Evolutionary conservation across 2,888 invertebrate genomes (phyloP), one percentile per base, ranked within the genome.

Genomic region (Agonopterix arenella): DNA sequence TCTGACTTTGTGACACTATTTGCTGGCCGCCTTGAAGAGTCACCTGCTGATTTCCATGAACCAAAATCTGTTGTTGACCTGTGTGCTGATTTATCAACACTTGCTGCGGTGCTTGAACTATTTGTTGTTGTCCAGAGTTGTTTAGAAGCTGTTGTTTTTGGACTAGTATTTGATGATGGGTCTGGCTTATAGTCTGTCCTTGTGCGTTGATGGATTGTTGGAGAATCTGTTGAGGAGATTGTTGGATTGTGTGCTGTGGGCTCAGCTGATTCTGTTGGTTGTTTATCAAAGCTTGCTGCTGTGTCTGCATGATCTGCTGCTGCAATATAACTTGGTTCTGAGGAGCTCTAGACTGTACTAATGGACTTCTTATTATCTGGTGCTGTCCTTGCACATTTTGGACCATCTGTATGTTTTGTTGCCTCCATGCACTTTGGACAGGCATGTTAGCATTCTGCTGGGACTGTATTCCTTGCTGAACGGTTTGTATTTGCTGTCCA

Each of bases 121-220:
- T 80, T 57, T 89, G 89, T 45, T 90, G 90, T 52, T 90, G 89
- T 1, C 90, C 86, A 16, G 90, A 81, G 43, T 82, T 88, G 62
- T 91, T 91, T 2, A 91, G 76, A 8, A 91, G 83, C 57, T 92
- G 93, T 58, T 92, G 92, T 56, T 90, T 90, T 61, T 89, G 89
- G 9, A 89, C 88, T 16, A 89, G 62, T 61, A 89, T 86, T 61
- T 82, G 90, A 66, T 85, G 89, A 54, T 83, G 86, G 4, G 90
- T 89, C 60, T 90, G 90, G 36, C 76, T 80, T 43, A 90, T 74
- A 38, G 83, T 75, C 68, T 80, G 92, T 48, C 78, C 89, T 74
- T 91, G 91, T 18, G 88, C 80, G 16, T 88, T 86, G 74, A 92
- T 66, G 64, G 90, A 70, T 59, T 93, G 93, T 70, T 92, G 90